Conservation (phyloP, 2,113 vertebrate genomes). For the Pituophis catenifer region DNA sequence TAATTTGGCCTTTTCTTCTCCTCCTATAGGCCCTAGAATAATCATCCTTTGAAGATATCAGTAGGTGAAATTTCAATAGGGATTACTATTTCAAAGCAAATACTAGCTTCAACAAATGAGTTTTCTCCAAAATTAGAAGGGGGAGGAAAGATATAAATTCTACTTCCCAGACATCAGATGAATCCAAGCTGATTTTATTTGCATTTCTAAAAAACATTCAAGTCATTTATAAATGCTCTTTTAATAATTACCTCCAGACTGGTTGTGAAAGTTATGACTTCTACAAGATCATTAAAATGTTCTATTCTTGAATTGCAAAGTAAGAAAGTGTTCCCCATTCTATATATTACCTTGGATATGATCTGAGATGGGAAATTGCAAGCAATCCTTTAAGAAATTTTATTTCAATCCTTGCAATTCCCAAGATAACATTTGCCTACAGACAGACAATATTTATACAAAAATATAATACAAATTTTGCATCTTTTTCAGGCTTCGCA, state of each 20-base stretch:
- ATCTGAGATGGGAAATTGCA: constrained; percentile 35
- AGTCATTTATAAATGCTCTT: background rate
- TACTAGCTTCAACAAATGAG: background rate
- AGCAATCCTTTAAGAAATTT: constrained; percentile 42
- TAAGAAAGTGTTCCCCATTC: background rate
- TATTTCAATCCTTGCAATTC: constrained; percentile 28
- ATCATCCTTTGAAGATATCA: background rate
- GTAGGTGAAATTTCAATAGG: background rate
- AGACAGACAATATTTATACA: constrained; percentile 13
- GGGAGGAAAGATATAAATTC: background rate
- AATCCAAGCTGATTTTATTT: background rate
- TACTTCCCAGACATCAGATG: background rate
- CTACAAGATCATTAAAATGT: background rate
- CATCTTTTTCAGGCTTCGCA: constrained; percentile 30
- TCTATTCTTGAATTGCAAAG: background rate
- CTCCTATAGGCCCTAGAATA: background rate
- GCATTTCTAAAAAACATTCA: background rate
- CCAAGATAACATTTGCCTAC: constrained; percentile 2
- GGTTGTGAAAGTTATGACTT: background rate
- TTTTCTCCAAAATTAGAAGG: background rate
- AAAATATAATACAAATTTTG: background rate
- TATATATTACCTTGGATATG: background rate
- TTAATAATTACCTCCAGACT: background rate
- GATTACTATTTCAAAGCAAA: background rate
- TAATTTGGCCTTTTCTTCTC: background rate